Percentiles rank a stretch among this genome's conserved stretches.
Evolutionary conservation across 2,113 vertebrate genomes (phyloP).

Genomic region (Anser cygnoides): DNA sequence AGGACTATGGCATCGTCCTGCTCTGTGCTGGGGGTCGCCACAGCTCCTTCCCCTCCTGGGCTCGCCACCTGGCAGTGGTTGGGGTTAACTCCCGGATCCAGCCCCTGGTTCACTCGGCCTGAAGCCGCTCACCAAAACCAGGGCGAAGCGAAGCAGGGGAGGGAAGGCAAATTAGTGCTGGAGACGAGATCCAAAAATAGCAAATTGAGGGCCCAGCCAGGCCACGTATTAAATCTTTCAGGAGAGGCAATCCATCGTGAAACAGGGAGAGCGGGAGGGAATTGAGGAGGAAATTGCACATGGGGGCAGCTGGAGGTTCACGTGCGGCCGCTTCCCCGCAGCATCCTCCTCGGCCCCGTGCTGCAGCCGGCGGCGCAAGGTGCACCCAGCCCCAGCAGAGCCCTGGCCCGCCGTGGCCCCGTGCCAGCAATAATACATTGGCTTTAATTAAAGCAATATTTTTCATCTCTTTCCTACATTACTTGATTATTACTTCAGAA

Average conservation of each 20-base stretch:
- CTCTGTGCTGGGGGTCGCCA: not conserved
- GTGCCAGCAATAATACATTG: constrained; percentile 3
- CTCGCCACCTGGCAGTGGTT: accelerated
- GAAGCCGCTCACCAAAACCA: not conserved
- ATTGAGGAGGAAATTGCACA: not conserved
- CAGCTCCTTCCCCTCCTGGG: not conserved
- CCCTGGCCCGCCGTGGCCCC: accelerated
- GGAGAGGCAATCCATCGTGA: not conserved
- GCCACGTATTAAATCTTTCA: not conserved
- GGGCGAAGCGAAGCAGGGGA: not conserved
- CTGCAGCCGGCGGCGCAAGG: not conserved
- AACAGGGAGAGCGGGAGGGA: not conserved
- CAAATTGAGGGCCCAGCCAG: not conserved
- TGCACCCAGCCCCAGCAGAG: not conserved
- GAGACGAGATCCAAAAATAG: constrained; percentile 6
- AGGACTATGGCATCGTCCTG: accelerated
- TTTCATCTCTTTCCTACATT: constrained; percentile 5
- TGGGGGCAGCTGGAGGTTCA: not conserved
- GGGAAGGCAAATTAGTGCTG: not conserved
- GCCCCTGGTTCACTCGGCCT: accelerated
- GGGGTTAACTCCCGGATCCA: accelerated
- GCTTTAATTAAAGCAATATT: constrained; percentile 56
- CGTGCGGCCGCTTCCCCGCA: accelerated
- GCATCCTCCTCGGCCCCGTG: not conserved
- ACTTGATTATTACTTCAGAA: constrained; percentile 26